phyloP scores from a whole-genome alignment of 2,797 vertebrate genomes.

The Girardinus metallicus region DNA sequence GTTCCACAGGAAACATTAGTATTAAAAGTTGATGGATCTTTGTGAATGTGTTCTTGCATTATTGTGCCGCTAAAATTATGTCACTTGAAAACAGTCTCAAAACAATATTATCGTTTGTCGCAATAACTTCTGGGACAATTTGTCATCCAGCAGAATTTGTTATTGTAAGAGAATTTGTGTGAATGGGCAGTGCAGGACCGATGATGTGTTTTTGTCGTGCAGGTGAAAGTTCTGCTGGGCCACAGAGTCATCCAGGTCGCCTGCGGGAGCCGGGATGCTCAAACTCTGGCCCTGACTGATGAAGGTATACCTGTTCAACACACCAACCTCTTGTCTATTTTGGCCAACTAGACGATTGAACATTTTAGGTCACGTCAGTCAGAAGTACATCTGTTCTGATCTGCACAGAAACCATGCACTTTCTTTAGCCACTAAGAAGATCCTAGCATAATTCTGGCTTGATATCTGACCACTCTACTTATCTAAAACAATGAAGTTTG shows the following conservation, averaged over 20 bases:
- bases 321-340: not conserved
- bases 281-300: conserved; percentile 95
- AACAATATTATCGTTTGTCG: not conserved
- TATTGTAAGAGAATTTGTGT: not conserved
- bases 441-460: not conserved
- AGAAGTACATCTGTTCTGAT: not conserved
- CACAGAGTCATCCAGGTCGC: conserved; percentile 97
- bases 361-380: not conserved
- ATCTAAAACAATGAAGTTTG: not conserved
- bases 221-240: conserved; percentile 98
- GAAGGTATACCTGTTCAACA: conserved; percentile 84
- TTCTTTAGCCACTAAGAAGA: not conserved
- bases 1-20: no score
- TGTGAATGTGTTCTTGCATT: no score
- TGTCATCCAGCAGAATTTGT: not conserved
- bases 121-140: not conserved
- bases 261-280: conserved; percentile 97
- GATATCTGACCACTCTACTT: not conserved
- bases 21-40: no score
- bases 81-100: no score
- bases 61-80: no score
- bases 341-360: not conserved
- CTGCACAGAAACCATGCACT: not conserved
- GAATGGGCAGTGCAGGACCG: not conserved
- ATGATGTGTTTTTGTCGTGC: conserved; percentile 6